Evolutionary conservation across 2,113 vertebrate genomes (phyloP).

Genomic region (Pionites leucogaster): DNA sequence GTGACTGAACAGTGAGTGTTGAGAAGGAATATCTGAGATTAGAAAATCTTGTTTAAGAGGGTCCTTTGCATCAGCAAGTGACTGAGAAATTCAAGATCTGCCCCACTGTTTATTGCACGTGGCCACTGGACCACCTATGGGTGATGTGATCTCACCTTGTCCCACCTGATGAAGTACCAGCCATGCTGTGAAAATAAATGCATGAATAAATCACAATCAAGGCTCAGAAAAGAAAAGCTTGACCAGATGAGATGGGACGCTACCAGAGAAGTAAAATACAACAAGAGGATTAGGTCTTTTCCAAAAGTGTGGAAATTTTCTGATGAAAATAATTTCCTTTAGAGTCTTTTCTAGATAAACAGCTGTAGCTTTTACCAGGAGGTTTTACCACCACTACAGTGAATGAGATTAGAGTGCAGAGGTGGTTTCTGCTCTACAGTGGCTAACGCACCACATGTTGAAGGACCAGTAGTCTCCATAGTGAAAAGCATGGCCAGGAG

Average conservation of each 20-base stretch:
- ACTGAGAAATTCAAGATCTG: neutral
- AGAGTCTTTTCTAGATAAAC: neutral
- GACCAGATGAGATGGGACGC: neutral
- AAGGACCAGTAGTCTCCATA: neutral
- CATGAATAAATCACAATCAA: neutral
- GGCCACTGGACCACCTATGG: neutral
- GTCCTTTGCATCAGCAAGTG: neutral
- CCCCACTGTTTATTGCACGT: accelerated
- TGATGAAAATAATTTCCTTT: neutral
- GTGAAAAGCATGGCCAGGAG: neutral
- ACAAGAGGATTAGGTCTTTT: neutral
- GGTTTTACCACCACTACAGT: no score
- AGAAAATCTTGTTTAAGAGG: neutral
- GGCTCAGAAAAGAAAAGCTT: neutral
- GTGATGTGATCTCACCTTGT: neutral
- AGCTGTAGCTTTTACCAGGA: neutral
- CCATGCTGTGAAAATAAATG: accelerated
- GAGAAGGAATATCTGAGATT: neutral
- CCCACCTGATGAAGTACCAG: neutral
- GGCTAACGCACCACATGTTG: neutral
- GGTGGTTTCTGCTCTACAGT: neutral
- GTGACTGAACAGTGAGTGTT: neutral
- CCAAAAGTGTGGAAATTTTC: neutral
- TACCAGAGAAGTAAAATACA: neutral
- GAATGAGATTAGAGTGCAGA: neutral